Conservation (phyloP, 2,113 vertebrate species). For the Epinephelus moara region DNA sequence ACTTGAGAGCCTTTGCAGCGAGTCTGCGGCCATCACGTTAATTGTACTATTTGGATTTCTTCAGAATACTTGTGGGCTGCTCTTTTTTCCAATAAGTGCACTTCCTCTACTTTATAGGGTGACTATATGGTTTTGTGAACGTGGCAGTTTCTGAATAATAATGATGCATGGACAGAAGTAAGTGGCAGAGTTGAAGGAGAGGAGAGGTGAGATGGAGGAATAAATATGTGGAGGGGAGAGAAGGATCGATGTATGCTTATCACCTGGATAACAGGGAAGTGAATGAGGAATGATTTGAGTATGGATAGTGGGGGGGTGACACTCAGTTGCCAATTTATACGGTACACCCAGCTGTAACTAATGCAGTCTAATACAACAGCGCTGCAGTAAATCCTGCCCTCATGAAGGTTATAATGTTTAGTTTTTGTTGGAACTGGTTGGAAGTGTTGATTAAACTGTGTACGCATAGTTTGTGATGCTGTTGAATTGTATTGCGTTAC, state of each 20-base stretch:
- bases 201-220: background rate
- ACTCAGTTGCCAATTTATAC: background rate
- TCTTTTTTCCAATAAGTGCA: background rate
- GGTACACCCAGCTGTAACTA: background rate
- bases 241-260: constrained; percentile 3
- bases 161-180: background rate
- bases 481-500: background rate
- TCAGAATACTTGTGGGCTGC: background rate
- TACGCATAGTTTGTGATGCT: background rate
- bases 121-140: constrained; percentile 4
- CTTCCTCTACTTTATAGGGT: background rate
- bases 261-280: background rate
- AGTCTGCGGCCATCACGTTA: constrained; percentile 6
- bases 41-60: constrained; percentile 21
- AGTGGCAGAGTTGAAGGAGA: background rate
- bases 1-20: background rate
- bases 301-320: background rate
- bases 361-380: background rate
- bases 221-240: background rate
- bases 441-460: background rate
- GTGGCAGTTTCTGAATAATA: background rate
- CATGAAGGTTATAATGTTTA: background rate
- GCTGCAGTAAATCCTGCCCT: no score
- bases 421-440: background rate
- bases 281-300: background rate